Evolutionary conservation across 2,888 invertebrate genomes (phyloP).

Genomic region (Scaptodrosophila latifasciaeformis): DNA sequence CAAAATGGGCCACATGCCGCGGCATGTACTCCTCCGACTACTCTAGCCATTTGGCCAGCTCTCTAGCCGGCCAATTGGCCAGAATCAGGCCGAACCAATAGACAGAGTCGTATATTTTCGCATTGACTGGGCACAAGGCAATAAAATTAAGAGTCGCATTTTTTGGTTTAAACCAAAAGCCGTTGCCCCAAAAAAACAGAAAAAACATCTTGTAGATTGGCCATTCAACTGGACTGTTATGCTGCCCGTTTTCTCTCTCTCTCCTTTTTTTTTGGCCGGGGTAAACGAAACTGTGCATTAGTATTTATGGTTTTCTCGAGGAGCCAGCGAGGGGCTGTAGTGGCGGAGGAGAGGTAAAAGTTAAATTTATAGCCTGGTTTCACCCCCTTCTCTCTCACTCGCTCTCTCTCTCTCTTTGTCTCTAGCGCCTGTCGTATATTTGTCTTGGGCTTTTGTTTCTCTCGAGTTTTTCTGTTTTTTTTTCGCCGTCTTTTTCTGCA

Average conservation of each 20-base stretch:
- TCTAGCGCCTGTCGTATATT: constrained; percentile 2
- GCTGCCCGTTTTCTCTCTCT: not conserved
- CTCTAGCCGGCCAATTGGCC: not conserved
- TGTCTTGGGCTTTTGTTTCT: constrained; percentile 27
- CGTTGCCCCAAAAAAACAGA: not conserved
- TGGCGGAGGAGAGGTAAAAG: constrained; percentile 25
- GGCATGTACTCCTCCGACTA: too few relatives aligned
- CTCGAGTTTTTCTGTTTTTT: constrained; percentile 1
- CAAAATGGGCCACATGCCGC: too few relatives aligned
- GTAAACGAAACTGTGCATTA: not conserved
- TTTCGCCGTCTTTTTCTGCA: not conserved
- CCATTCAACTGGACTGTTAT: constrained; percentile 5
- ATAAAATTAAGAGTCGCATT: constrained; percentile 9
- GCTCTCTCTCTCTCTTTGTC: constrained; percentile 5
- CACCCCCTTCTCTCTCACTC: constrained; percentile 8
- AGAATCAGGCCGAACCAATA: too few relatives aligned
- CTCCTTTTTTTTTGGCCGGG: too few relatives aligned
- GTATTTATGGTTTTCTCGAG: constrained; percentile 3
- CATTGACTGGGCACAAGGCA: constrained; percentile 4
- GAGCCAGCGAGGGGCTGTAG: too few relatives aligned
- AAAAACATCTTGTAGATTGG: not conserved
- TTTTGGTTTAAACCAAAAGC: constrained; percentile 3
- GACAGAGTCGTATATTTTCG: constrained; percentile 10
- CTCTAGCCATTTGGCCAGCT: not conserved
- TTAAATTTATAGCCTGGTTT: constrained; percentile 48